Base-by-base conservation (phyloP, 2,888 invertebrate species). In the Mantis religiosa region DNA sequence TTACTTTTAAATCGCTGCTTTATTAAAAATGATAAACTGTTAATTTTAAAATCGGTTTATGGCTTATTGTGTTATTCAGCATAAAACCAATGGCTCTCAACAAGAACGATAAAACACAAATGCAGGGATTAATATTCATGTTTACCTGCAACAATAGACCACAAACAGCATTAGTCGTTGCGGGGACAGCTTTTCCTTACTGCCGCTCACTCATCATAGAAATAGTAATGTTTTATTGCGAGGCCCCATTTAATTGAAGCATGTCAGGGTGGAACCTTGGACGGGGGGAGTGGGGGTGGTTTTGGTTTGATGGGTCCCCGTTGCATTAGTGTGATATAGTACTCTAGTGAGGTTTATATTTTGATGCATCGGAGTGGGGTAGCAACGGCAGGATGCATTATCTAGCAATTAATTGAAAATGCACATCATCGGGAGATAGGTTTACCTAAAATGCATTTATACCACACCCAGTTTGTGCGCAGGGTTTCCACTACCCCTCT, bases 331-430 rank as follows among this genome's bases (percentile, higher is more conserved):
- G 87, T 87, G 87, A 87, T 87, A 87, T 87, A 87, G 82, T 87
- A 82, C 82, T 87, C 87, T 88, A 82, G 89, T 54, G 87, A 87
- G 89, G 86, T 88, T 87, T 89, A 84, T 89, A 87, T 89, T 89
- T 87, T 89, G 90, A 88, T 90, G 87, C 90, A 89, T 89, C 87
- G 87, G 71, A 82, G 87, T 87, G 82, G 87, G 87, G 54, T 71
- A 71, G 54, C 20, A 54, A n/a, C n/a, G 84, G 47, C 30, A 83
- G 82, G 85, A 89, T 90, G 89, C 90, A 89, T 89, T 89, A 90
- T 89, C 89, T 82, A 88, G 88, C 88, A 86, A 88, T 88, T 90
- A 89, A 90, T 90, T 90, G 90, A 90, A 90, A 90, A 90, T 89
- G 90, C 90, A 89, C 87, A 87, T 87, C 87, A 87, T 87, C 87